Evolutionary conservation across 2,888 invertebrate genomes (phyloP).

Genomic region (Andrena hattorfiana): DNA sequence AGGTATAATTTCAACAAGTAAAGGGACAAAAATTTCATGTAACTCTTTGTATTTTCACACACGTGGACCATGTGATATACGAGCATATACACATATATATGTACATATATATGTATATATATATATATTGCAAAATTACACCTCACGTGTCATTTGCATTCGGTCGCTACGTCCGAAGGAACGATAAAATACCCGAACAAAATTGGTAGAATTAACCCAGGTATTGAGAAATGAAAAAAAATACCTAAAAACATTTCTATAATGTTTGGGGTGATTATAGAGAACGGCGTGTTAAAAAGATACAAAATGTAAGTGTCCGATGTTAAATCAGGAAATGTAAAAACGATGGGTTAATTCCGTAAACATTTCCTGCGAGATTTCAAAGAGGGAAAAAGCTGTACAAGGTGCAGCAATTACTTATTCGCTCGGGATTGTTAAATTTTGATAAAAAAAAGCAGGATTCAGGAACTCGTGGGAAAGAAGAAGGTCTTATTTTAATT

Average conservation of each 20-base stretch:
- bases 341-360: constrained; percentile 67
- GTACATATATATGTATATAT: constrained; percentile 16
- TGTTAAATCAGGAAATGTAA: constrained; percentile 55
- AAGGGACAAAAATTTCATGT: constrained; percentile 72
- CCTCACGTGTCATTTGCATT: constrained; percentile 36
- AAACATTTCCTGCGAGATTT: constrained; percentile 62
- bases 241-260: constrained; percentile 42
- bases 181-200: constrained; percentile 33
- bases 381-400: constrained; percentile 36
- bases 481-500: constrained; percentile 76
- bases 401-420: constrained; percentile 39
- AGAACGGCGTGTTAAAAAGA: constrained; percentile 75
- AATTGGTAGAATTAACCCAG: constrained; percentile 68
- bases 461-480: constrained; percentile 71
- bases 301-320: constrained; percentile 40
- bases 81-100: constrained; percentile 23
- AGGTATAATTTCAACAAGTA: constrained; percentile 43
- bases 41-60: constrained; percentile 30
- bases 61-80: constrained; percentile 22
- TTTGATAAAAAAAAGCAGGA: constrained; percentile 67
- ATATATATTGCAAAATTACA: constrained; percentile 47
- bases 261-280: constrained; percentile 69
- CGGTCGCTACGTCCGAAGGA: constrained; percentile 35
- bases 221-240: constrained; percentile 39
- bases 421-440: constrained; percentile 57